These are phyloP conservation scores for Sogatella furcifera DNA, from an alignment of 1,140 invertebrate species.

Conservation along the genomic window DNA sequence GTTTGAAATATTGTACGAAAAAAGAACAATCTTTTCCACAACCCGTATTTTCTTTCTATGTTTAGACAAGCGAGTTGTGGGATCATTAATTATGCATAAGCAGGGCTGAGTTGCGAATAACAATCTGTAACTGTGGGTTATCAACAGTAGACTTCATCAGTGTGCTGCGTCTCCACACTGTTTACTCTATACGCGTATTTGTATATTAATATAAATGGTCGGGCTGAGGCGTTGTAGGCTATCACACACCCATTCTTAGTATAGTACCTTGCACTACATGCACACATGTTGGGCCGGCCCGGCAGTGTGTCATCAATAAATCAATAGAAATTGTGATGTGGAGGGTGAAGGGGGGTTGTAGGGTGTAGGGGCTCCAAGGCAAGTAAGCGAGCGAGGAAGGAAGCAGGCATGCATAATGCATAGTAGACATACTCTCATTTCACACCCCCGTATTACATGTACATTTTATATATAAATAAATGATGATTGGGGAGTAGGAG, in stretches of 20 bases:
- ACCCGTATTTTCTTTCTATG: no score
- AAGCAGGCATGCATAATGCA: conserved; percentile 21
- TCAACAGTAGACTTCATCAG: background rate
- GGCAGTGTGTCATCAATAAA: conserved; percentile 15
- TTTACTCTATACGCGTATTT: background rate
- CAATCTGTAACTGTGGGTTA: no score
- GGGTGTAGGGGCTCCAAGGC: conserved; percentile 15
- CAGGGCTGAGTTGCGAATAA: no score
- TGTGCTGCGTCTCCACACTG: background rate
- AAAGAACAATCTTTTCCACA: no score
- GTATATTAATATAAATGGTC: background rate
- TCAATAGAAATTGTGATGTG: conserved; percentile 11
- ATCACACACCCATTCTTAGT: no score
- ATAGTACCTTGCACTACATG: background rate
- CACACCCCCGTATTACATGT: conserved; percentile 26
- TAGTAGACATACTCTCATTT: conserved; percentile 24
- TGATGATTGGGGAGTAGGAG: conserved; percentile 12
- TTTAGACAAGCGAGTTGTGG: no score
- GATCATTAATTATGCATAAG: no score
- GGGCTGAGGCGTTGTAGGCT: background rate
- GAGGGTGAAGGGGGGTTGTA: conserved; percentile 1
- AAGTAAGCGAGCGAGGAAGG: background rate
- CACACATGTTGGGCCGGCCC: background rate
- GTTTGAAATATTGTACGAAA: no score
- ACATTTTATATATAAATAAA: conserved; percentile 27